These are phyloP conservation scores for Glyptemys insculpta DNA, from an alignment of 2,797 vertebrate species.

Conservation along the genomic window DNA sequence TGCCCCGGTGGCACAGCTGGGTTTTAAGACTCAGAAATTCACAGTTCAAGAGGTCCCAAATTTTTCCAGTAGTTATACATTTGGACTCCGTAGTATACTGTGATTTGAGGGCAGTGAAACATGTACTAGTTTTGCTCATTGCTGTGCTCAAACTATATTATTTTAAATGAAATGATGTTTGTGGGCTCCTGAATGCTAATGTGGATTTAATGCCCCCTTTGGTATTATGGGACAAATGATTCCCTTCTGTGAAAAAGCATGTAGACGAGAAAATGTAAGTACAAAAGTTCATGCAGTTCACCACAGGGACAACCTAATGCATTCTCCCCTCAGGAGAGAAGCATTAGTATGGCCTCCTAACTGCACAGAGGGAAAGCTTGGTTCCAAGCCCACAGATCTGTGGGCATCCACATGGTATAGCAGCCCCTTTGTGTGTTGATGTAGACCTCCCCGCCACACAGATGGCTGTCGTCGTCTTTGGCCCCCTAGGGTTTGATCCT, in stretches of 20 bases:
- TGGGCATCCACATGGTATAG: not conserved
- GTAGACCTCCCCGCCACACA: not conserved
- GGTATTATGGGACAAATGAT: constrained; percentile 50
- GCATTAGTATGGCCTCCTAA: constrained; percentile 43
- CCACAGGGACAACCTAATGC: constrained; percentile 42
- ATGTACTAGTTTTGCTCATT: not conserved
- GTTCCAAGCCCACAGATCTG: not conserved
- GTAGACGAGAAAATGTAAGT: constrained; percentile 57
- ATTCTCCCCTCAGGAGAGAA: constrained; percentile 58
- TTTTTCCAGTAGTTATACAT: not conserved
- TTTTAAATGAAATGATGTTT: constrained; percentile 36
- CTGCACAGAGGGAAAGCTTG: constrained; percentile 25
- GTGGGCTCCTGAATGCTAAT: not conserved
- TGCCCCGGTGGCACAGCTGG: not conserved
- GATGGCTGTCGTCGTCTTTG: not conserved
- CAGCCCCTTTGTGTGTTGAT: not conserved
- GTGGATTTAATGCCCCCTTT: not conserved
- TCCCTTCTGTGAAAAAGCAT: constrained; percentile 39
- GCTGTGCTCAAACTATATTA: not conserved
- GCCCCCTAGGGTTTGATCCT: accelerated
- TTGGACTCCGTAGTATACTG: constrained; percentile 10
- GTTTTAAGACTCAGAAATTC: not conserved
- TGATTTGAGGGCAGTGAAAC: constrained; percentile 6
- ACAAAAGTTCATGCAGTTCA: constrained; percentile 68
- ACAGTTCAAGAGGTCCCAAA: constrained; percentile 9